Evolutionary conservation across 64 coral and sea anemone genomes (phyloP).

Genomic region (Actinia tenebrosa): DNA sequence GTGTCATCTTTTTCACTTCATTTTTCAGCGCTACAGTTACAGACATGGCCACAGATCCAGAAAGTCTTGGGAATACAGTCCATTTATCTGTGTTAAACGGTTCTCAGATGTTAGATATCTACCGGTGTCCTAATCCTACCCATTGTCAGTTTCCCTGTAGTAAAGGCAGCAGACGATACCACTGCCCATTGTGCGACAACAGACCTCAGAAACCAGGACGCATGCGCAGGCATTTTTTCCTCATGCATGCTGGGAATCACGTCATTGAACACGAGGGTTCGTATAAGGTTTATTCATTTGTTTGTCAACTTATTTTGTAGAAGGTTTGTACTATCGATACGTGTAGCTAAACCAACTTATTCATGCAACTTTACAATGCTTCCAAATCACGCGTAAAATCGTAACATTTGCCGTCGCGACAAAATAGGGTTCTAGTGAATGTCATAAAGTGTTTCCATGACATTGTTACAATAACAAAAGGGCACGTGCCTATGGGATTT

Average conservation of each 20-base stretch:
- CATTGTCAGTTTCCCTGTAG: slow-evolving; percentile 61
- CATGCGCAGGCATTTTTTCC: slow-evolving; percentile 83
- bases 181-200: slow-evolving; percentile 88
- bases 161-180: slow-evolving; percentile 79
- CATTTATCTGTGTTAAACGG: slow-evolving; percentile 61
- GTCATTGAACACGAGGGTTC: slow-evolving; percentile 75
- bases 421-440: too few relatives aligned
- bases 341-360: too few relatives aligned
- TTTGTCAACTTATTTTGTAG: neutral
- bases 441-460: too few relatives aligned
- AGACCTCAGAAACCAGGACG: slow-evolving; percentile 92
- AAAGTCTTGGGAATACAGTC: slow-evolving; percentile 18
- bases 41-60: slow-evolving; percentile 26
- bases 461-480: too few relatives aligned
- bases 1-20: neutral
- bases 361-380: too few relatives aligned
- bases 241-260: slow-evolving; percentile 81
- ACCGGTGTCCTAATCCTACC: slow-evolving; percentile 50
- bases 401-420: too few relatives aligned
- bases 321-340: too few relatives aligned
- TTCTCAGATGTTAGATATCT: slow-evolving; percentile 63
- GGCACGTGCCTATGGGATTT: too few relatives aligned
- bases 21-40: slow-evolving; percentile 3
- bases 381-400: too few relatives aligned
- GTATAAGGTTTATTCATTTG: neutral